These are phyloP conservation scores for Paelopatides confundens DNA, from an alignment of 53 echinoderm and acorn worm genomes.

Conservation along the genomic window DNA sequence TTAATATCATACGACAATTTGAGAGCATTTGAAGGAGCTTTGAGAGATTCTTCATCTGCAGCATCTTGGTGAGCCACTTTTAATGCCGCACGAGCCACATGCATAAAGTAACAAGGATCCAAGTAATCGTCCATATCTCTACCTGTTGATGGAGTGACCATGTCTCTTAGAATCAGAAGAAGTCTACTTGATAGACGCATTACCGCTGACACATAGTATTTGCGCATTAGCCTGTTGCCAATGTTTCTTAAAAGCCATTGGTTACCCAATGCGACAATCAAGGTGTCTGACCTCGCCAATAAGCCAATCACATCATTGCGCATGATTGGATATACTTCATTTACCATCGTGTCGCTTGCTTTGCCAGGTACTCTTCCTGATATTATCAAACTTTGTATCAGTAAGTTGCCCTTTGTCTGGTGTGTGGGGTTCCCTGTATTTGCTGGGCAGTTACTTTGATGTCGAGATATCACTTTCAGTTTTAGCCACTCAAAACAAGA, in stretches of 20 bases:
- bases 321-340: slow-evolving; percentile 59
- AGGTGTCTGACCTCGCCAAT: slow-evolving; percentile 30
- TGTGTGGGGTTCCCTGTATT: background rate
- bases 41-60: slow-evolving; percentile 54
- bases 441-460: slow-evolving; percentile 47
- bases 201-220: slow-evolving; percentile 57
- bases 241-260: slow-evolving; percentile 58
- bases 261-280: slow-evolving; percentile 54
- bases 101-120: background rate
- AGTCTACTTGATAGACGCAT: slow-evolving; percentile 64
- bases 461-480: slow-evolving; percentile 42
- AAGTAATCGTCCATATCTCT: slow-evolving; percentile 35
- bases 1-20: slow-evolving; percentile 64
- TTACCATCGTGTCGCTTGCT: slow-evolving; percentile 35
- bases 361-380: slow-evolving; percentile 35
- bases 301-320: slow-evolving; percentile 38
- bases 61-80: slow-evolving; percentile 56
- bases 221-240: slow-evolving; percentile 63
- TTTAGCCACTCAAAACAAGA: slow-evolving; percentile 63
- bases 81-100: slow-evolving; percentile 29
- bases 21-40: slow-evolving; percentile 59
- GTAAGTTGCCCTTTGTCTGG: slow-evolving; percentile 38
- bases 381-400: slow-evolving; percentile 51
- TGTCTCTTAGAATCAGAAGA: slow-evolving; percentile 35
- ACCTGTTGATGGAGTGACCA: slow-evolving; percentile 44